Evolutionary conservation across 2,797 vertebrate species (phyloP), one percentile per base, ranked within the genome.

Genomic region (Tadarida brasiliensis): DNA sequence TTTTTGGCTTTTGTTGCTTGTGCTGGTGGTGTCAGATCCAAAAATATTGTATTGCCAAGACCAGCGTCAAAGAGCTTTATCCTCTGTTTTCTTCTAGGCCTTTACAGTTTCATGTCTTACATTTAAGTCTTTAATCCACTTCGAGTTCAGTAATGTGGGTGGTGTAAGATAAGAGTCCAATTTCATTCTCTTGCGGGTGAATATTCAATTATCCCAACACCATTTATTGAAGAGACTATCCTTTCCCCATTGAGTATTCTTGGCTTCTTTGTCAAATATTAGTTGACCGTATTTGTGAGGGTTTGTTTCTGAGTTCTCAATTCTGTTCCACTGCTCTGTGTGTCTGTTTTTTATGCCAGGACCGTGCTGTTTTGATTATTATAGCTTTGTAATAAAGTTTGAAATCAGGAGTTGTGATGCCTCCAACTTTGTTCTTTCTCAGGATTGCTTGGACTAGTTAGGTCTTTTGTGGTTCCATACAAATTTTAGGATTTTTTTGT

Each of bases 1-100:
- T 56, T 81, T 77, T 94, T 83, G 70, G 70, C 44, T 90, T 77
- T 70, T 61, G 70, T 77, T 90, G 3, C 73, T 84, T 90, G 10
- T 49, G 73, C 22, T 77, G 51, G 89, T 61, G 26, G 20, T 83
- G 30, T 76, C 20, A 20, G n/a, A 61, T 83, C 26, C 28, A 33
- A 68, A 76, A 90, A 84, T 44, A 17, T 68, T 33, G 20, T 11
- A 15, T 77, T 70, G 54, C 68, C n/a, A 51, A 90, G n/a, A 65
- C n/a, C 51, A 68, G 3, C 20, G 33, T 84, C 49, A 84, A 22
- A 68, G 39, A 68, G 33, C 71, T 90, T 76, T 49, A 7, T 44
- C n/a, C 19, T 57, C 24, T 59, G 8, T 67, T 94, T 83, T 65
- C 68, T 84, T 68, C 26, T 70, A 59, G 39, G n/a, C 54, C 51